Percentiles rank a stretch among this genome's conserved stretches.
Conservation (phyloP, 2,888 invertebrate genomes). For the Oeneis ivallda region DNA sequence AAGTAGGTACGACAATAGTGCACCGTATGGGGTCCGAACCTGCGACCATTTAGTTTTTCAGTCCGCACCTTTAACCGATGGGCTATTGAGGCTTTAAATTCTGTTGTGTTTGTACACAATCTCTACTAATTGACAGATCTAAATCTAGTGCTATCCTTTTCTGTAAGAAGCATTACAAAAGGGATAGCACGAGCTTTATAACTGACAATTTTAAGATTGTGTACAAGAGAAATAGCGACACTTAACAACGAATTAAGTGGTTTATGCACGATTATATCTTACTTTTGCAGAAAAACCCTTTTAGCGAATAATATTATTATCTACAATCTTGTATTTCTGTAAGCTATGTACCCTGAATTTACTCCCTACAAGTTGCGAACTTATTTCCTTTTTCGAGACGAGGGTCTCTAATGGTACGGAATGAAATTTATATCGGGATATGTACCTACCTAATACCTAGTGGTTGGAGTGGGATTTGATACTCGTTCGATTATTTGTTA, state of each 20-base stretch:
- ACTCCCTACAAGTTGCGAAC: conserved; percentile 1
- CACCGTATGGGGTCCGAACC: too few species aligned
- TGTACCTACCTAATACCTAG: too few species aligned
- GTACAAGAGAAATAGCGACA: not conserved
- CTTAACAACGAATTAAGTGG: not conserved
- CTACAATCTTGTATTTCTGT: not conserved
- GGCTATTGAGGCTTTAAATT: too few species aligned
- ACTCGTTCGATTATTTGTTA: conserved; percentile 7
- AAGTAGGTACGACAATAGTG: too few species aligned
- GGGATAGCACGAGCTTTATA: not conserved
- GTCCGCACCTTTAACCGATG: too few species aligned
- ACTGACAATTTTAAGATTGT: too few species aligned
- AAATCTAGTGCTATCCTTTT: too few species aligned
- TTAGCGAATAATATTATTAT: not conserved
- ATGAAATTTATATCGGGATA: not conserved
- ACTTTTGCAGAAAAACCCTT: not conserved
- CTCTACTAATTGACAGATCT: too few species aligned
- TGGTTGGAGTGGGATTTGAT: conserved; percentile 4
- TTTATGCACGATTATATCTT: not conserved
- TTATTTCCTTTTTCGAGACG: not conserved
- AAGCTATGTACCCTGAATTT: not conserved
- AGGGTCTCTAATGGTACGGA: conserved; percentile 2
- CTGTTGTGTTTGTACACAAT: too few species aligned
- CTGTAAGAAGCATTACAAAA: too few species aligned
- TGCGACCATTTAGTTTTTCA: too few species aligned